Base-by-base conservation (phyloP, 2,113 vertebrate species). In the Myrmecophaga tridactyla region DNA sequence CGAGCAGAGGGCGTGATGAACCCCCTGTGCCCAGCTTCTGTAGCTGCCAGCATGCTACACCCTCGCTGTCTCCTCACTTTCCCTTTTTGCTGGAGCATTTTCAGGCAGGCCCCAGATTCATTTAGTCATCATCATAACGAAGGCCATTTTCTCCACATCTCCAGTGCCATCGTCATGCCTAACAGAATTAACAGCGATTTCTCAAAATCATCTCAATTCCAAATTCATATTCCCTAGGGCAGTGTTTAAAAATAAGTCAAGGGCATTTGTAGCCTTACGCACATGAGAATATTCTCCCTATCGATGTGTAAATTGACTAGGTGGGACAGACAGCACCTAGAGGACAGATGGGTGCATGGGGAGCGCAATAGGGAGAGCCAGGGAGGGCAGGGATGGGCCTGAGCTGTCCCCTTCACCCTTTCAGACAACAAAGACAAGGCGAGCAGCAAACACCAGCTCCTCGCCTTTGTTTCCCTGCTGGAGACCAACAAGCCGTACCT, bases 401-500 rank as follows among this genome's bases (percentile, higher is more conserved):
- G 78, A 94, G 69, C 63, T 6, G 12, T 15, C 36, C 58, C 27
- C 3, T 1, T 29, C 15, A 1, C 0, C n/a, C 58, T 63, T 2
- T 0, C 81, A 98, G 98, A 86, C 0, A 48, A 73, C 29, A 98
- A 84, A 91, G 98, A 98, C 1, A 98, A 94, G 11, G 94, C 98
- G 97, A 99, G 98, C 98, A 95, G 94, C 96, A 98, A 21, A 96
- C 99, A 99, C 97, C 99, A 99, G 98, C 98, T 99, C 80, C 97
- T 99, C 0, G 97, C 98, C 94, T 99, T 99, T 0, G 99, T 99
- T 89, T 99, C 99, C 6, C 98, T 99, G 92, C 96, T 99, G 96
- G 99, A 99, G 98, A 99, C 99, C 96, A 99, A 98, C 98, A 99
- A 99, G 36, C 99, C 99, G 0, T 99, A 99, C 97, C 94, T 99